Evolutionary conservation across 1,140 invertebrate genomes (phyloP).

Genomic region (Littorina saxatilis): DNA sequence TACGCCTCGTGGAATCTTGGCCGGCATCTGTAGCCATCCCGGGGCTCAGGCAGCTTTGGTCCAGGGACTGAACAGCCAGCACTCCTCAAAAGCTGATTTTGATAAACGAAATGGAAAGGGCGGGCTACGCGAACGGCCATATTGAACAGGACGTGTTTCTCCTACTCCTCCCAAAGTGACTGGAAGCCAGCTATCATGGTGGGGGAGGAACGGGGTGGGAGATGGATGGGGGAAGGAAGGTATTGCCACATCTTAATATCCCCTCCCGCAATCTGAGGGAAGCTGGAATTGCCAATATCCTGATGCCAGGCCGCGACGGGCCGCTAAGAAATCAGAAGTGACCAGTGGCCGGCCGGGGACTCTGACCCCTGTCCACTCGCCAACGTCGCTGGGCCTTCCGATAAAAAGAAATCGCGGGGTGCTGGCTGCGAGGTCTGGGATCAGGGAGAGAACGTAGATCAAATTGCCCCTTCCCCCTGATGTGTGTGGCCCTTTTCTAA

Average conservation of each 20-base stretch:
- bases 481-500: constrained; percentile 18
- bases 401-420: background rate
- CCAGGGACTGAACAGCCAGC: too few relatives aligned
- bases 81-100: constrained; percentile 20
- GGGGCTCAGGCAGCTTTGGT: background rate
- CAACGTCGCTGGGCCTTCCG: constrained; percentile 7
- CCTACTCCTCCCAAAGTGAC: too few relatives aligned
- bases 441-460: constrained; percentile 6
- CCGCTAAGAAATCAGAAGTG: background rate
- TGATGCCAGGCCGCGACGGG: background rate
- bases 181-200: too few relatives aligned
- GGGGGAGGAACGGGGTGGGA: background rate
- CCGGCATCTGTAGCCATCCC: background rate
- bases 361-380: constrained; percentile 19
- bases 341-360: background rate
- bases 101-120: constrained; percentile 17
- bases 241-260: constrained; percentile 23
- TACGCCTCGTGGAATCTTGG: background rate
- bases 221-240: background rate
- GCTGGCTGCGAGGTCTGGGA: background rate
- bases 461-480: constrained; percentile 26
- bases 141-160: background rate
- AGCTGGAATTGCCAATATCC: constrained; percentile 11
- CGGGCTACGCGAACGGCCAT: background rate
- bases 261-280: background rate